These are phyloP conservation scores for Drosophila helvetica DNA, from an alignment of 2,888 invertebrate species.

Conservation along the genomic window DNA sequence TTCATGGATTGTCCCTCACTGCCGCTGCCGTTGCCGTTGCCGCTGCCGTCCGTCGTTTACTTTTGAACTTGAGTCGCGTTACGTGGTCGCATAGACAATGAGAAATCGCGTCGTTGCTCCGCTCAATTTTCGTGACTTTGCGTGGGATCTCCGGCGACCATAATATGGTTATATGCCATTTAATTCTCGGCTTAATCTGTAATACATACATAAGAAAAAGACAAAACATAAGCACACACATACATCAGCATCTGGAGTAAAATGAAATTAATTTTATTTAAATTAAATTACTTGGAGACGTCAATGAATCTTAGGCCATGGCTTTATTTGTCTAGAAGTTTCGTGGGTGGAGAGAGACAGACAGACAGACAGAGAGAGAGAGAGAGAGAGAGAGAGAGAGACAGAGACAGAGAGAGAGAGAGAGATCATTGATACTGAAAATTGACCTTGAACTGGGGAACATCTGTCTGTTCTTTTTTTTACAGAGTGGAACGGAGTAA, in stretches of 20 bases:
- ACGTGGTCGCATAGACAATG: conserved; percentile 63
- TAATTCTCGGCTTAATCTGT: conserved; percentile 68
- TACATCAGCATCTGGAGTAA: conserved; percentile 23
- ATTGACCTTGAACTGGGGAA: conserved; percentile 35
- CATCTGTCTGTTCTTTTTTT: neutral
- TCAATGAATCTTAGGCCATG: conserved; percentile 57
- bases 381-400: too few species aligned
- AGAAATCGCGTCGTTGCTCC: conserved; percentile 51
- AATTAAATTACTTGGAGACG: conserved; percentile 68
- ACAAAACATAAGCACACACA: conserved; percentile 29
- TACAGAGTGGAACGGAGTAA: too few species aligned
- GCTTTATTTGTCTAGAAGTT: conserved; percentile 34
- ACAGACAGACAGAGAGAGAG: too few species aligned
- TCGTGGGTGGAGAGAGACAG: conserved; percentile 24
- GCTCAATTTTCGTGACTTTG: conserved; percentile 66
- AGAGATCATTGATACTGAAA: conserved; percentile 7
- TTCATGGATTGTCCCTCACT: conserved; percentile 12
- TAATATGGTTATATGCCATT: conserved; percentile 70
- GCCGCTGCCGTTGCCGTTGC: neutral
- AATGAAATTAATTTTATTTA: conserved; percentile 57
- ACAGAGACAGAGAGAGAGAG: neutral
- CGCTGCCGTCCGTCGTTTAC: neutral
- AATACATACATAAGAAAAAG: conserved; percentile 47
- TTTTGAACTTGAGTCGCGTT: conserved; percentile 67
- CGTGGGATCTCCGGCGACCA: conserved; percentile 65